Evolutionary conservation across 2,113 vertebrate genomes (phyloP).

Genomic region (Notechis scutatus): DNA sequence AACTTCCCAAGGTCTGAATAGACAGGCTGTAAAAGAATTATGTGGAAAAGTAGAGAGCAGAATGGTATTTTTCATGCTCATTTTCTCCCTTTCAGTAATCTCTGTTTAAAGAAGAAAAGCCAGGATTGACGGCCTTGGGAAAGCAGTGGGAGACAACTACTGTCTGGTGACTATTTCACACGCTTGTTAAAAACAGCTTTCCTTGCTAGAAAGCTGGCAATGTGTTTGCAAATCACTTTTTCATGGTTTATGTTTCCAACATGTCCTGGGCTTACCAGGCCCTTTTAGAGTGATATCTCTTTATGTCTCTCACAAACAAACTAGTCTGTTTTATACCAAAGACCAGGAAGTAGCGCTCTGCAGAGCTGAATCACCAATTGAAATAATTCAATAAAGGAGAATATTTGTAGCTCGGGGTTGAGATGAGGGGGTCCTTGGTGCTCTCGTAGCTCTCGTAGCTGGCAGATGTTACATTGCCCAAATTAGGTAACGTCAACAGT

Average conservation of each 20-base stretch:
- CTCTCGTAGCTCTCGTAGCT: background rate
- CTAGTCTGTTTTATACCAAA: background rate
- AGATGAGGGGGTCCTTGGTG: background rate
- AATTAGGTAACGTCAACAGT: too few species aligned
- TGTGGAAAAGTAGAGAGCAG: conserved; percentile 17
- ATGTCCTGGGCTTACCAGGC: background rate
- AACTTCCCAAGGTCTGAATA: conserved; percentile 33
- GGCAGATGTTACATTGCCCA: background rate
- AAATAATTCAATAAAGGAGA: background rate
- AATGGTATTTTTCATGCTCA: conserved; percentile 33
- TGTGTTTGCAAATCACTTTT: background rate
- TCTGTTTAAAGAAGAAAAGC: conserved; percentile 53
- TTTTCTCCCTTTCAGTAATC: conserved; percentile 48
- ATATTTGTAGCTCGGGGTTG: background rate
- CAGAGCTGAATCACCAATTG: background rate
- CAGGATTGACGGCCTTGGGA: conserved; percentile 43
- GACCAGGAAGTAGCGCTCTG: background rate
- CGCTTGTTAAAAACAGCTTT: background rate
- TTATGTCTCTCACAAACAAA: background rate
- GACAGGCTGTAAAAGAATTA: conserved; percentile 40
- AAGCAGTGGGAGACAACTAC: conserved; percentile 24
- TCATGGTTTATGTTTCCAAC: background rate
- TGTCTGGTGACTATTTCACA: conserved; percentile 14
- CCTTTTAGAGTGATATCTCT: background rate
- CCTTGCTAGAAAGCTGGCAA: background rate